Base-by-base conservation (phyloP, 2,113 vertebrate genomes). In the Bufo gargarizans region DNA sequence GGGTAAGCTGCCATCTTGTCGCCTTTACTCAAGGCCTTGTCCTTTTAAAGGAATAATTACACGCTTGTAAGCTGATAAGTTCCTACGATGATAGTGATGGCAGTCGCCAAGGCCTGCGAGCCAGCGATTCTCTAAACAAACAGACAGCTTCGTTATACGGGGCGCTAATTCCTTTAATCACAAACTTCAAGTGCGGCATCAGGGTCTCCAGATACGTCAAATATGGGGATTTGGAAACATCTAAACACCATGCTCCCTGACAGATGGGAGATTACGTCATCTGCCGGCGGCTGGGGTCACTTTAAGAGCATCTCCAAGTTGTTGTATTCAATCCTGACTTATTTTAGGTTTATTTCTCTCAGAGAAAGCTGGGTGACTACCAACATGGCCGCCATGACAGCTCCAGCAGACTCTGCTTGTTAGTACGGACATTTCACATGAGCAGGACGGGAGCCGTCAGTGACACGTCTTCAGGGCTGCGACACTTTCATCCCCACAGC, bases 31-130 rank as follows among this genome's bases (percentile, higher is more conserved):
- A 19, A 43, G 55, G 77, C 17, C 20, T 19, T 87, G 63, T 33
- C 86, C 86, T 80, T 87, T 80, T 87, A 79, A 71, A 87, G 86
- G 17, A 69, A 71, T 87, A 87, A 86, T 2, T 45, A 71, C 63
- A 47, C 16, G 22, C 71, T 11, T 53, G 11, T 5, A 4, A 58
- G 69, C 63, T 67, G 61, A 87, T 80, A 69, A 87, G 77, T 65
- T 43, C 3, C 33, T 43, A 80, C 33, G 49, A 84, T 80, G 77
- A 79, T 87, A 69, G 17, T n/a, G 43, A 19, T 19, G 58, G 14
- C 50, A 69, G 77, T 19, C 33, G 77, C 67, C 45, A 45, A 4
- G 61, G 16, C 78, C 67, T 61, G 4, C 4, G 47, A 80, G 86
- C 61, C 61, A 56, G 72, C 69, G 43, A 22, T 56, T 86, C 22